Evolutionary conservation across 2,113 vertebrate genomes (phyloP).

Genomic region (Tyto alba): DNA sequence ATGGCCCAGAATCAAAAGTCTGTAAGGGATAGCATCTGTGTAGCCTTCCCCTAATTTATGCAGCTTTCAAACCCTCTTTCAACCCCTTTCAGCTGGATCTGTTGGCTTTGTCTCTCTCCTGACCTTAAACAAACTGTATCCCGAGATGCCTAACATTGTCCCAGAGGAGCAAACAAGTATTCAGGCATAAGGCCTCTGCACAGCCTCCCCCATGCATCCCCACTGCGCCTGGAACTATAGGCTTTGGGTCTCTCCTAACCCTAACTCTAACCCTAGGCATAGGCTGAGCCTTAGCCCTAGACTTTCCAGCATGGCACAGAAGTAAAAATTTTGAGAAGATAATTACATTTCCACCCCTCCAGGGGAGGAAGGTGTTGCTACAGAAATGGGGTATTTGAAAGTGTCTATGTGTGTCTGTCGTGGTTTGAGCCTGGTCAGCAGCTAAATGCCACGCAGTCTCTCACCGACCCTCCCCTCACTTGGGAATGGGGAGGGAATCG

Average conservation of each 20-base stretch:
- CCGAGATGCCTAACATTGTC: neutral
- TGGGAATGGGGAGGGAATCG: no score
- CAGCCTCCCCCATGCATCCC: neutral
- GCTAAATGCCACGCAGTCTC: no score
- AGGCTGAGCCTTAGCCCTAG: neutral
- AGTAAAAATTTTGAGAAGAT: neutral
- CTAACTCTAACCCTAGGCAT: neutral
- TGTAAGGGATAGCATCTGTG: neutral
- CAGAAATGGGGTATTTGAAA: neutral
- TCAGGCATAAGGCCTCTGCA: neutral
- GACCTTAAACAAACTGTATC: neutral
- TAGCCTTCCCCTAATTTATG: neutral
- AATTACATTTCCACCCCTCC: neutral
- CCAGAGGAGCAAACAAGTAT: neutral
- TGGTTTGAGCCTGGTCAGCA: no score
- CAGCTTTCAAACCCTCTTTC: neutral
- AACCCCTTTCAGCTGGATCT: neutral
- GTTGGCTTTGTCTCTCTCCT: neutral
- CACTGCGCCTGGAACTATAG: neutral
- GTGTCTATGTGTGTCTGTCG: fast-evolving
- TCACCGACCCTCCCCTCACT: no score
- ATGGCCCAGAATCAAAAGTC: neutral
- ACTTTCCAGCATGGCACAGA: neutral
- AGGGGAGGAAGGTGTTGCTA: neutral
- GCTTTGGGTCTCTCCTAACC: neutral